Conservation (phyloP, 2,113 vertebrate species). For the Campylomormyrus numenius region DNA sequence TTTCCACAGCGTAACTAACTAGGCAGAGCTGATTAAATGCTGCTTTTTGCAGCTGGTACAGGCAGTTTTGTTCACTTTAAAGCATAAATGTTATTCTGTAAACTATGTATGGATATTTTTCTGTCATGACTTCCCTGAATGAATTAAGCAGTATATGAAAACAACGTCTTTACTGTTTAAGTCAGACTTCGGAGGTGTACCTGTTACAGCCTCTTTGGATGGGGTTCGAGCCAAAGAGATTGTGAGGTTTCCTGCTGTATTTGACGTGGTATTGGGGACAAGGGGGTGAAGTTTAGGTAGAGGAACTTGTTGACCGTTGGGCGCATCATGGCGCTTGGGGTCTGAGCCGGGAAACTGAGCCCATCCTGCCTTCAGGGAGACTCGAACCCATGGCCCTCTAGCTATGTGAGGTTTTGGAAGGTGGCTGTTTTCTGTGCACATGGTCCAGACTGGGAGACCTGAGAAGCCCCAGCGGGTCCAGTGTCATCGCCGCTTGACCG, state of each 20-base stretch:
- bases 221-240: not conserved
- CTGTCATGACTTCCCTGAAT: not conserved
- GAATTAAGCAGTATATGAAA: not conserved
- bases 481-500: not conserved
- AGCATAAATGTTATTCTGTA: not conserved
- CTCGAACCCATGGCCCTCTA: not conserved
- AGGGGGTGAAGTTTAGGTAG: not conserved
- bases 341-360: not conserved
- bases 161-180: not conserved
- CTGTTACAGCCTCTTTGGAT: not conserved
- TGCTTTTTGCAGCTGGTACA: not conserved
- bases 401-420: not conserved
- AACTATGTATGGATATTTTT: not conserved
- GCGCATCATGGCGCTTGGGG: not conserved
- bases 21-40: not conserved
- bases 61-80: not conserved
- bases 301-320: not conserved
- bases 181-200: not conserved
- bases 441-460: not conserved
- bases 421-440: not conserved
- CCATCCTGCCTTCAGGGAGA: not conserved
- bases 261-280: not conserved
- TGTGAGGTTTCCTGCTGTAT: not conserved
- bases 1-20: not conserved
- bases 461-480: not conserved